Conservation (phyloP, 2,888 invertebrate species). For the Tetrapedia diversipes region DNA sequence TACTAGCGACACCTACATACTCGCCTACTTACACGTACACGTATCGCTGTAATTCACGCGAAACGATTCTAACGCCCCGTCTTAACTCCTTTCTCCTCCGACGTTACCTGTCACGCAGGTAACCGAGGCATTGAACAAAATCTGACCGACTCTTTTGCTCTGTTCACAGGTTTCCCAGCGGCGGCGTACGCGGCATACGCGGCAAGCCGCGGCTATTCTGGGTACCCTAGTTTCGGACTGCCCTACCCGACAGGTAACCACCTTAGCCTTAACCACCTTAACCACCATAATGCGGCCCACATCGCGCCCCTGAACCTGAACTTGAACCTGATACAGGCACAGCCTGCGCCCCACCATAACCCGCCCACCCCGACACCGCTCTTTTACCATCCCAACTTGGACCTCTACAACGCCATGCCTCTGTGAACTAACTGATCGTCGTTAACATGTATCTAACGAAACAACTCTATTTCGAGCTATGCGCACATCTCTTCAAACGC, state of each 20-base stretch:
- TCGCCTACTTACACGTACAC: background rate
- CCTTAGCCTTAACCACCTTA: slow-evolving; percentile 90
- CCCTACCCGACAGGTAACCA: slow-evolving; percentile 98
- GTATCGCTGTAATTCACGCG: background rate
- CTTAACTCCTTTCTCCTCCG: background rate
- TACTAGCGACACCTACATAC: too few relatives aligned
- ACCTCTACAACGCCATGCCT: slow-evolving; percentile 83
- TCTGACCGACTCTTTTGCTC: slow-evolving; percentile 46
- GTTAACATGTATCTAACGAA: slow-evolving; percentile 41
- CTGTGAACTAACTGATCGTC: slow-evolving; percentile 81
- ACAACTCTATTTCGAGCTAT: slow-evolving; percentile 67
- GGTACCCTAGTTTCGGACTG: slow-evolving; percentile 99
- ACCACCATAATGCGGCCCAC: slow-evolving; percentile 83
- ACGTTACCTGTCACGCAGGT: background rate
- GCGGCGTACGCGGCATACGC: slow-evolving; percentile 98
- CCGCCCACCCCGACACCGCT: slow-evolving; percentile 87
- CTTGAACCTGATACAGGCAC: slow-evolving; percentile 83
- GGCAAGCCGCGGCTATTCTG: slow-evolving; percentile 98
- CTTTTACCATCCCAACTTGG: slow-evolving; percentile 82
- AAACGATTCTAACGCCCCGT: background rate
- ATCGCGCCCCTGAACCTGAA: slow-evolving; percentile 83
- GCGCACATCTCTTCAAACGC: slow-evolving; percentile 73
- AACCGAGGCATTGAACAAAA: background rate
- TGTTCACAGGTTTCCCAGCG: slow-evolving; percentile 94
- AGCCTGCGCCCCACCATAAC: slow-evolving; percentile 84